These are phyloP conservation scores for Falco columbarius DNA, from an alignment of 2,797 vertebrate genomes.

Conservation along the genomic window DNA sequence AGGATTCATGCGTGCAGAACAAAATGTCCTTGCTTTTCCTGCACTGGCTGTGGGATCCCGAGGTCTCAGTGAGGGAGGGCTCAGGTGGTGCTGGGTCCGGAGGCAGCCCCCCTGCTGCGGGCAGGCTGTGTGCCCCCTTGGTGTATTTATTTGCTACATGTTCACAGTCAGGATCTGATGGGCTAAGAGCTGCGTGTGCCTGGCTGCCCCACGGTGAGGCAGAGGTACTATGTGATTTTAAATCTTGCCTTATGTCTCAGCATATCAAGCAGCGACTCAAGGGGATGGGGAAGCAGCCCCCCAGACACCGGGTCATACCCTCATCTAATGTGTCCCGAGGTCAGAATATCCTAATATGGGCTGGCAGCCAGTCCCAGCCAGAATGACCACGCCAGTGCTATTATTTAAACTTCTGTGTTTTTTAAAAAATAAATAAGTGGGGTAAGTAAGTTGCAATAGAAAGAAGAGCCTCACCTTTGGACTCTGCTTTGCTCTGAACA, in stretches of 20 bases:
- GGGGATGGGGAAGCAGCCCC: not conserved
- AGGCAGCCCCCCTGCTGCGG: not conserved
- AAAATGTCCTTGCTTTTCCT: not conserved
- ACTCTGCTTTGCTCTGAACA: not conserved
- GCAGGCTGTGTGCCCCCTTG: fast-evolving
- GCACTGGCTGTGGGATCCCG: fast-evolving
- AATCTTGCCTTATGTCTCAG: not conserved
- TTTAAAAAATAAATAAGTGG: not conserved
- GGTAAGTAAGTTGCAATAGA: not conserved
- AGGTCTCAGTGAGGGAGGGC: too few species aligned
- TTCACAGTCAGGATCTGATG: not conserved
- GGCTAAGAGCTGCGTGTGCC: fast-evolving
- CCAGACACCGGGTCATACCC: fast-evolving
- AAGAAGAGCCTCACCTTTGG: not conserved
- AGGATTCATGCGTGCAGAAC: fast-evolving
- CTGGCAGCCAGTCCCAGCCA: not conserved
- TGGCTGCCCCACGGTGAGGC: fast-evolving
- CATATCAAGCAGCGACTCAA: fast-evolving
- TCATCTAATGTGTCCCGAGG: not conserved
- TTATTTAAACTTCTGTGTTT: not conserved
- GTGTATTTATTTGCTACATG: fast-evolving
- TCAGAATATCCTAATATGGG: not conserved
- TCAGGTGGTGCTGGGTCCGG: fast-evolving
- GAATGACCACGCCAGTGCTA: fast-evolving
- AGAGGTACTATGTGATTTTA: not conserved